Evolutionary conservation across 92 coral and sea anemone genomes (phyloP).

Genomic region (Meandrina meandrites): DNA sequence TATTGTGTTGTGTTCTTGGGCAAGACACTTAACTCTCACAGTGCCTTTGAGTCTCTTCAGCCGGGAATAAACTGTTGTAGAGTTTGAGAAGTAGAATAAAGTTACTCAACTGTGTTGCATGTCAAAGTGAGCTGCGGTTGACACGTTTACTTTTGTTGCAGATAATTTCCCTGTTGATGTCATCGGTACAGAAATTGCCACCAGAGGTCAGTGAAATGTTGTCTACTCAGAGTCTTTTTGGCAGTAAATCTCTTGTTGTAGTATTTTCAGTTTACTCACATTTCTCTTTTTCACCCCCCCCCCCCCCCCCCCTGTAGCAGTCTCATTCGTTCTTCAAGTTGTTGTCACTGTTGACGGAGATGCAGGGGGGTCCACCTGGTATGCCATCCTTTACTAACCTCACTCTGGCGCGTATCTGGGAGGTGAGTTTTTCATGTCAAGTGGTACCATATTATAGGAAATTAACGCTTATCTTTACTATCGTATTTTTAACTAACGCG

Average conservation of each 20-base stretch:
- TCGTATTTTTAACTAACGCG: not conserved
- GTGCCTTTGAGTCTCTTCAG: not conserved
- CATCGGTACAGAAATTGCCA: slow-evolving; percentile 92
- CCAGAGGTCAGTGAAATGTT: slow-evolving; percentile 76
- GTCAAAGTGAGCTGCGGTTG: not conserved
- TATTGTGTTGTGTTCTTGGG: not conserved
- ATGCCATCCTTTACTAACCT: slow-evolving; percentile 91
- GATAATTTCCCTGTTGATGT: slow-evolving; percentile 89
- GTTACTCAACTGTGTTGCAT: not conserved
- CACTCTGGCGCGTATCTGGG: slow-evolving; percentile 95
- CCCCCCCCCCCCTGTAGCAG: slow-evolving; percentile 64
- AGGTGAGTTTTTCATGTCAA: slow-evolving; percentile 58
- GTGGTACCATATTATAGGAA: not conserved
- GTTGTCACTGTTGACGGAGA: slow-evolving; percentile 89
- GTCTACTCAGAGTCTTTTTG: not conserved
- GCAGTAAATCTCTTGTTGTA: not conserved
- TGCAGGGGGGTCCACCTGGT: slow-evolving; percentile 89
- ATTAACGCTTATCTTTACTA: not conserved
- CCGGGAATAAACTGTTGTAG: not conserved
- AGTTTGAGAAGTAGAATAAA: not conserved
- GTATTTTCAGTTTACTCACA: not conserved
- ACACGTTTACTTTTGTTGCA: slow-evolving; percentile 22
- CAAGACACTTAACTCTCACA: no score
- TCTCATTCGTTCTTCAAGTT: slow-evolving; percentile 97
- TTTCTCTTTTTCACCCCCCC: not conserved